phyloP scores from a whole-genome alignment of 2,797 vertebrate genomes.

The Sebastes ruberrimus region DNA sequence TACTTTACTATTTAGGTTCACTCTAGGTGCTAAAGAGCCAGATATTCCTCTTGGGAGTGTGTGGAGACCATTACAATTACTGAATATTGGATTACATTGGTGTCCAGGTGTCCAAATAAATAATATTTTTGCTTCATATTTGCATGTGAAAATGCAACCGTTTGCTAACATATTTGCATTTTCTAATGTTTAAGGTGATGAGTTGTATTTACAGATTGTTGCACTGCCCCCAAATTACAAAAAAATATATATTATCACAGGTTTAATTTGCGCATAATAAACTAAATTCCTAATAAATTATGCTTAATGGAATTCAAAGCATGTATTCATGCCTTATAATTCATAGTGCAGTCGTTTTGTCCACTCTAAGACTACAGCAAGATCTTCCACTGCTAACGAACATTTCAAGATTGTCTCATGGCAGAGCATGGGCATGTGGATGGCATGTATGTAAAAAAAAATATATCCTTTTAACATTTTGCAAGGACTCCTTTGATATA shows the following conservation, averaged over 20 bases:
- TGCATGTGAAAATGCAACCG: background rate
- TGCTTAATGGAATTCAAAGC: background rate
- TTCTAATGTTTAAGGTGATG: background rate
- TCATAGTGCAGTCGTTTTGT: background rate
- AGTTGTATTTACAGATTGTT: background rate
- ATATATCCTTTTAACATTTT: conserved; percentile 12
- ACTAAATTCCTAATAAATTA: background rate
- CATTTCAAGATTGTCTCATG: background rate
- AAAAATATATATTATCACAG: background rate
- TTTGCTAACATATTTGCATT: background rate
- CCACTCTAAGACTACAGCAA: background rate
- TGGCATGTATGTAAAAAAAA: background rate
- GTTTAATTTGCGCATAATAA: background rate
- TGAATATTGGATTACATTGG: background rate
- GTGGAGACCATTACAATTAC: background rate
- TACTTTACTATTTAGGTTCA: background rate
- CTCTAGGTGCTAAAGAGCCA: background rate
- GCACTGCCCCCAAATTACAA: background rate
- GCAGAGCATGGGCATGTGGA: background rate
- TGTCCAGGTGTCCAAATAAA: background rate
- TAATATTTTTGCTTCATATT: background rate
- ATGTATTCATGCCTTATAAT: background rate
- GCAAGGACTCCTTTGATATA: conserved; percentile 28
- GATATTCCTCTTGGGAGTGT: background rate
- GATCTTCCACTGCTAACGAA: background rate